These are phyloP conservation scores for Drosophila takahashii DNA, from an alignment of 1,140 invertebrate genomes.

Conservation along the genomic window DNA sequence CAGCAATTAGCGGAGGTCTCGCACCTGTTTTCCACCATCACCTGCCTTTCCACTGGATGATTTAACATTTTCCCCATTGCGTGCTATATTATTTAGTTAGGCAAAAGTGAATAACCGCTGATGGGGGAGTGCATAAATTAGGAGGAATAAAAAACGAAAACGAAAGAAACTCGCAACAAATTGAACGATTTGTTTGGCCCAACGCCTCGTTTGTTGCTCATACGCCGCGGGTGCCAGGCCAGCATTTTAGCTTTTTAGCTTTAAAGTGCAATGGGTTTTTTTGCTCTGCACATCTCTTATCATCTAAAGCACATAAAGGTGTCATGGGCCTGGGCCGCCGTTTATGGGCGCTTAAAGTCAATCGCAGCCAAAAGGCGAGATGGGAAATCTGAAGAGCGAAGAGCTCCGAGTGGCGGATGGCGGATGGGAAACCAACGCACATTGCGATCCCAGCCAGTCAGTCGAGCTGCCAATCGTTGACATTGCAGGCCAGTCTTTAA, in stretches of 20 bases:
- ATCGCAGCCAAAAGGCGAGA: conserved; percentile 3
- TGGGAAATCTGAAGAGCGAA: conserved; percentile 23
- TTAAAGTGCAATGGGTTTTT: conserved; percentile 45
- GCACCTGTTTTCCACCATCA: conserved; percentile 6
- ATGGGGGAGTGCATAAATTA: conserved; percentile 62
- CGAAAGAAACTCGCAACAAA: conserved; percentile 31
- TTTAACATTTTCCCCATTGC: conserved; percentile 51
- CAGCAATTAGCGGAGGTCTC: conserved; percentile 59
- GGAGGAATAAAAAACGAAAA: conserved; percentile 22
- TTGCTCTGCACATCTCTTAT: conserved; percentile 64
- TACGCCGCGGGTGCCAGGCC: conserved; percentile 59
- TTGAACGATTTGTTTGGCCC: conserved; percentile 61
- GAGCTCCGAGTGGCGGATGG: conserved; percentile 37
- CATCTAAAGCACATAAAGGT: conserved; percentile 73
- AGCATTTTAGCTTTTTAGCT: conserved; percentile 36
- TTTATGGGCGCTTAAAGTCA: conserved; percentile 64
- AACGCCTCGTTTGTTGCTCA: conserved; percentile 70
- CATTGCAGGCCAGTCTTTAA: conserved; percentile 48
- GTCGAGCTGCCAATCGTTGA: conserved; percentile 63
- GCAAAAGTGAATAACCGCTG: conserved; percentile 42
- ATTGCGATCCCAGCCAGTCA: conserved; percentile 69
- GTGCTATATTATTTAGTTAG: conserved; percentile 59
- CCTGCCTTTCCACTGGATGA: conserved; percentile 24
- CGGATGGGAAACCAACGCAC: conserved; percentile 64
- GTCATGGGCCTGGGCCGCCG: conserved; percentile 40